These are phyloP conservation scores for Diarsia brunnea DNA, from an alignment of 2,888 invertebrate species.

Conservation along the genomic window DNA sequence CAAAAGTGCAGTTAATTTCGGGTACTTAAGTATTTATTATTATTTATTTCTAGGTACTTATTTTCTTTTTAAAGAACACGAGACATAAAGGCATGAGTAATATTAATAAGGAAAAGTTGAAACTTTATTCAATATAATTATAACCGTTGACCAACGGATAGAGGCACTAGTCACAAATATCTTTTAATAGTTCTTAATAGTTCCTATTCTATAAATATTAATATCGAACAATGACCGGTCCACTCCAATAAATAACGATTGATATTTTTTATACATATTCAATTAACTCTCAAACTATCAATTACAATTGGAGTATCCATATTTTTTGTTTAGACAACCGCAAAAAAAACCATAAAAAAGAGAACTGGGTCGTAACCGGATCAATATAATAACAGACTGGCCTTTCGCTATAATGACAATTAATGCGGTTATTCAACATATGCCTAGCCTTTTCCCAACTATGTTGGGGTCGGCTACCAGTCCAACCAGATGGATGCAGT, in stretches of 20 bases:
- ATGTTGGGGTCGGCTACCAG: too few species aligned
- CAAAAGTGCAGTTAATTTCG: neutral
- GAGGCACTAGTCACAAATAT: constrained; percentile 4
- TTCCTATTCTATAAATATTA: constrained; percentile 45
- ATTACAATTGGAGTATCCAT: constrained; percentile 61
- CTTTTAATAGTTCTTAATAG: constrained; percentile 14
- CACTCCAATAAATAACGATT: constrained; percentile 45
- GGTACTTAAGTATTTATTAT: neutral
- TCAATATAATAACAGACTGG: constrained; percentile 45
- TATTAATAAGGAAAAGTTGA: neutral
- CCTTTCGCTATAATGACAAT: constrained; percentile 31
- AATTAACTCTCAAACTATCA: constrained; percentile 66
- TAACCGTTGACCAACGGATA: neutral
- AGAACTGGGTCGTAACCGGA: constrained; percentile 45
- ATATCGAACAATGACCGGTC: constrained; percentile 44
- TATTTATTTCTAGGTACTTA: too few species aligned
- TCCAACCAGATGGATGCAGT: too few species aligned
- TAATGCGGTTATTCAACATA: constrained; percentile 20
- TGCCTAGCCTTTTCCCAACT: too few species aligned
- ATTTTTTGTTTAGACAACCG: constrained; percentile 52
- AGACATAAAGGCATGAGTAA: neutral
- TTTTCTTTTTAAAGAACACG: neutral
- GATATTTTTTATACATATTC: constrained; percentile 58
- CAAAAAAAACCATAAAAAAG: constrained; percentile 53
- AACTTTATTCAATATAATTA: constrained; percentile 4